These are phyloP conservation scores for Dromaius novaehollandiae DNA, from an alignment of 2,113 vertebrate genomes.

Conservation along the genomic window DNA sequence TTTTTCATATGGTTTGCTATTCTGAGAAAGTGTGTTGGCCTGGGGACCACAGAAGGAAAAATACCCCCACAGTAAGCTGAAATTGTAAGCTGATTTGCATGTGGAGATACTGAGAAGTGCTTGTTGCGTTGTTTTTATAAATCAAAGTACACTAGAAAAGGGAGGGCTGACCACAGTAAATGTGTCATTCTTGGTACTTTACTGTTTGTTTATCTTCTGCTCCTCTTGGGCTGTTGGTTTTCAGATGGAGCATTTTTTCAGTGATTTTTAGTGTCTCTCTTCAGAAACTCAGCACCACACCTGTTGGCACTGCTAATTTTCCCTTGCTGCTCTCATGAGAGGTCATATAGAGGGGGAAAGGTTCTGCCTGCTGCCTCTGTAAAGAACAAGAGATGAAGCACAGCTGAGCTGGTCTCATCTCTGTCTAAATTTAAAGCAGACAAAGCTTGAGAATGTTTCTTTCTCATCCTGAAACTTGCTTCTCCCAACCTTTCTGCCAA, in stretches of 20 bases:
- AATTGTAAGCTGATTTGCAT: neutral
- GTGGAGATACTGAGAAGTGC: neutral
- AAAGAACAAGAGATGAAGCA: neutral
- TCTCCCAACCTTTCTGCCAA: neutral
- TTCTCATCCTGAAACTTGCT: neutral
- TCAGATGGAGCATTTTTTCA: neutral
- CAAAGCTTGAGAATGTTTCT: neutral
- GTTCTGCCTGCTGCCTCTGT: neutral
- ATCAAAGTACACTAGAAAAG: neutral
- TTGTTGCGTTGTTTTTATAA: neutral
- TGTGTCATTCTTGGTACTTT: neutral
- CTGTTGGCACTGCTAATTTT: neutral
- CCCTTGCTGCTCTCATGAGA: neutral
- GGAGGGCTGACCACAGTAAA: neutral
- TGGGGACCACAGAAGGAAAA: neutral
- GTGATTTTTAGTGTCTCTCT: neutral
- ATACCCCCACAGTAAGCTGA: neutral
- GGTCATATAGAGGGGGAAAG: neutral
- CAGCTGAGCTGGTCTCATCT: no score
- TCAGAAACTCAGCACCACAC: neutral
- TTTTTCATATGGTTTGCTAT: neutral
- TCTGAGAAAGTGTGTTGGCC: neutral
- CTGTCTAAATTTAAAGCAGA: neutral
- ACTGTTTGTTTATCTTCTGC: neutral
- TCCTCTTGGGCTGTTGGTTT: neutral